Percentiles rank a stretch among this genome's conserved stretches.
These are phyloP conservation scores for Noctua janthina DNA, from an alignment of 2,888 invertebrate genomes.

Conservation along the genomic window DNA sequence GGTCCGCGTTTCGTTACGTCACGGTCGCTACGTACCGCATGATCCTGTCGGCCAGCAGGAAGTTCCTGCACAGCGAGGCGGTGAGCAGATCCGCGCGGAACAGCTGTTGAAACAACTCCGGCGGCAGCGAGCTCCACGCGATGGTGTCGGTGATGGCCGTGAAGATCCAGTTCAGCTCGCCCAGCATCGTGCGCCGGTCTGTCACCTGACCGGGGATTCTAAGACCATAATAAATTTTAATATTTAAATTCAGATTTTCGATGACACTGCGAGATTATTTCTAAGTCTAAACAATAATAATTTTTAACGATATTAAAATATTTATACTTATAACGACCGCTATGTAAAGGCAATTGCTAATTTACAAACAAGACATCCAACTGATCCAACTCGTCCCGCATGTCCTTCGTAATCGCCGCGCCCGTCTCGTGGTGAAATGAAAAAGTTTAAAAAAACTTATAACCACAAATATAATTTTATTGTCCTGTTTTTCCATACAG, in stretches of 20 bases:
- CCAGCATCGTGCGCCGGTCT: slow-evolving; percentile 98
- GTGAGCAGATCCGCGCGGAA: slow-evolving; percentile 99
- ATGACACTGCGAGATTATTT: background rate
- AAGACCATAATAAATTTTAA: slow-evolving; percentile 6
- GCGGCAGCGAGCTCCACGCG: slow-evolving; percentile 99
- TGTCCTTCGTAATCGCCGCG: too few species aligned
- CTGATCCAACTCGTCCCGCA: background rate
- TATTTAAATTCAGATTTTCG: background rate
- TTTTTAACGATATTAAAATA: background rate
- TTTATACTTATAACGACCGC: background rate
- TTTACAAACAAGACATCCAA: background rate
- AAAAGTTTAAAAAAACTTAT: background rate
- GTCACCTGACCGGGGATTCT: slow-evolving; percentile 98
- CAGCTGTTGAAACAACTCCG: slow-evolving; percentile 98
- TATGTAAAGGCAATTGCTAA: background rate
- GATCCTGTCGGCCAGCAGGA: slow-evolving; percentile 98
- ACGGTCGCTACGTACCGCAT: slow-evolving; percentile 89
- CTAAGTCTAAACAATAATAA: background rate
- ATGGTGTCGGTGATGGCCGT: slow-evolving; percentile 99
- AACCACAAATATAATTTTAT: background rate
- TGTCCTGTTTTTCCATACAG: background rate
- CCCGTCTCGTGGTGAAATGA: background rate
- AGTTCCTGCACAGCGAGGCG: slow-evolving; percentile 99
- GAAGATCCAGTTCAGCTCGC: slow-evolving; percentile 99
- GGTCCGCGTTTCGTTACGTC: too few species aligned